Evolutionary conservation across 2,888 invertebrate species (phyloP).

Genomic region (Seladonia tumulorum): DNA sequence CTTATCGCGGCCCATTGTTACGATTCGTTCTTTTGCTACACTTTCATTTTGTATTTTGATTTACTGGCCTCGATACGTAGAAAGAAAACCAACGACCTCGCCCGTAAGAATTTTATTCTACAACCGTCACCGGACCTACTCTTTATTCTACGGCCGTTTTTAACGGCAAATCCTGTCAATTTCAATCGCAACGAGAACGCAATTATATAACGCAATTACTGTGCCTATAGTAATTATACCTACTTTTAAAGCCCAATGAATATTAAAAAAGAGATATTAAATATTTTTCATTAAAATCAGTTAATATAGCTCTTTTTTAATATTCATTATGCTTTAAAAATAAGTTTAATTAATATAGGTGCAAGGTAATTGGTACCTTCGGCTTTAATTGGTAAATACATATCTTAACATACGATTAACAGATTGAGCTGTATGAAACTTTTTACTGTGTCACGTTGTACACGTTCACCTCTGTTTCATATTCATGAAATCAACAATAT

Average conservation of each 20-base stretch:
- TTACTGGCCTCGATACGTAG: conserved; percentile 14
- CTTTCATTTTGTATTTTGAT: conserved; percentile 50
- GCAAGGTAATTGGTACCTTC: too few species aligned
- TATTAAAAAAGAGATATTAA: too few species aligned
- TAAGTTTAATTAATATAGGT: too few species aligned
- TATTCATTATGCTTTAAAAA: too few species aligned
- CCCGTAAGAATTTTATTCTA: neutral
- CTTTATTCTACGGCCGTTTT: neutral
- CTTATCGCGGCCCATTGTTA: conserved; percentile 60
- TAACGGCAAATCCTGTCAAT: neutral
- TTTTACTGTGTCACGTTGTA: neutral
- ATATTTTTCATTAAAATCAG: too few species aligned
- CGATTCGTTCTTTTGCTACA: conserved; percentile 46
- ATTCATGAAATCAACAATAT: neutral
- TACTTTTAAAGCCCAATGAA: too few species aligned
- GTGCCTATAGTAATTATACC: too few species aligned
- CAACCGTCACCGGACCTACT: neutral
- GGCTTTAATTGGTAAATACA: too few species aligned
- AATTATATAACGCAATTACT: too few species aligned
- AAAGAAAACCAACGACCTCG: conserved; percentile 11
- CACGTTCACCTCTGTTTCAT: neutral
- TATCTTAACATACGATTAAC: neutral
- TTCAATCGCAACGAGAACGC: neutral
- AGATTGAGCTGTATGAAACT: neutral
- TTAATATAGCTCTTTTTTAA: too few species aligned